These are phyloP conservation scores for Microplitis demolitor DNA, from an alignment of 1,140 invertebrate species.

Conservation along the genomic window DNA sequence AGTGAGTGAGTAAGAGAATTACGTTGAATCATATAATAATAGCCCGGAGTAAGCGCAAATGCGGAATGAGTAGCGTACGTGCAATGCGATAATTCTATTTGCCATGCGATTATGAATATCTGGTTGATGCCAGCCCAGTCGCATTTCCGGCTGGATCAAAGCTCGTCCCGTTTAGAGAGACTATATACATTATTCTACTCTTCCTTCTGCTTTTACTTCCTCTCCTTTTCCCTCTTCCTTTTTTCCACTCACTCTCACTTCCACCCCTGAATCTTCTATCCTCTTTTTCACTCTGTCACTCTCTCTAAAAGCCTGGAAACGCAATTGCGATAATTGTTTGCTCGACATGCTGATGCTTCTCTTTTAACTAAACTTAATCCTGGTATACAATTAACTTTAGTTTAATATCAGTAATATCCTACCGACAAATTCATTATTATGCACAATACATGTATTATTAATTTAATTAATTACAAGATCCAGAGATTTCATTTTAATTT, in stretches of 20 bases:
- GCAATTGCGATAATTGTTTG: background rate
- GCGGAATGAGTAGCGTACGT: conserved; percentile 28
- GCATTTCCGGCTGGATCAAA: conserved; percentile 39
- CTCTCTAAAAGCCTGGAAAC: background rate
- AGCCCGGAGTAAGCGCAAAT: conserved; percentile 7
- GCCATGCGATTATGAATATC: conserved; percentile 48
- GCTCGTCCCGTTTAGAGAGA: conserved; percentile 7
- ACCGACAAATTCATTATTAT: no score
- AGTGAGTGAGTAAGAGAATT: no score
- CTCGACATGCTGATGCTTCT: background rate
- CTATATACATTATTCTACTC: background rate
- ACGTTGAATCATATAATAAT: no score
- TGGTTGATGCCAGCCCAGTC: conserved; percentile 34
- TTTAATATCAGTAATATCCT: no score
- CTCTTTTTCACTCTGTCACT: background rate
- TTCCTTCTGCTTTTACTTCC: background rate
- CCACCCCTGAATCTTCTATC: background rate
- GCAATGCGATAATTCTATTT: conserved; percentile 50
- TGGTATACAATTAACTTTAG: no score
- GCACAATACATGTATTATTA: no score
- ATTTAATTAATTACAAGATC: no score
- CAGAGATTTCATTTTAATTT: no score
- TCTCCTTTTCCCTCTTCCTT: background rate
- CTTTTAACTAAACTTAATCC: background rate
- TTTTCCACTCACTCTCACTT: background rate